Conservation (phyloP, 2,797 vertebrate genomes). For the Acanthis flammea region DNA sequence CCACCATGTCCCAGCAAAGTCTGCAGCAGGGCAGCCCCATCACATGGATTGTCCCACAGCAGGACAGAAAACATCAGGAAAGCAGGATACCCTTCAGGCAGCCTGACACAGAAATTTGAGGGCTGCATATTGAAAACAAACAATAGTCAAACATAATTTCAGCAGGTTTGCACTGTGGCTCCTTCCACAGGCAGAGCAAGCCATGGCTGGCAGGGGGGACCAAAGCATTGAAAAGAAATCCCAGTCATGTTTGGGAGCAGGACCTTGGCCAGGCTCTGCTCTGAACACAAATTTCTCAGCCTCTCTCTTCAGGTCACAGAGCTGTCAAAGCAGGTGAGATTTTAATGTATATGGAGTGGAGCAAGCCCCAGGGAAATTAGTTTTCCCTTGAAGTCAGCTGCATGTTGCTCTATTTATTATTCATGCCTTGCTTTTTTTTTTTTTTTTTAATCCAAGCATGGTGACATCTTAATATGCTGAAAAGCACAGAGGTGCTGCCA, state of each 20-base stretch:
- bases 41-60: fast-evolving
- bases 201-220: background rate
- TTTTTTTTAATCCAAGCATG: background rate
- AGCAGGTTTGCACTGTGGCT: background rate
- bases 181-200: background rate
- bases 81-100: background rate
- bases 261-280: background rate
- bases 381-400: slow-evolving; percentile 10
- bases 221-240: background rate
- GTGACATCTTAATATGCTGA: slow-evolving; percentile 23
- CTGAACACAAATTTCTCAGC: background rate
- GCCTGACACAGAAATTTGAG: background rate
- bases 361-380: background rate
- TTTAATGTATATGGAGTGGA: background rate
- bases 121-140: background rate
- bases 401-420: background rate
- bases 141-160: background rate
- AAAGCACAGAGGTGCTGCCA: background rate
- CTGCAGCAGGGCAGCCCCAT: background rate
- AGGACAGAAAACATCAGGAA: background rate
- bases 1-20: background rate
- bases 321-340: background rate
- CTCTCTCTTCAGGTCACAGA: background rate
- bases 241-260: background rate
- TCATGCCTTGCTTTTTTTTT: background rate